Percentiles rank a stretch among this genome's conserved stretches.
Evolutionary conservation across 2,797 vertebrate species (phyloP).

Genomic region (Saxicola maurus): DNA sequence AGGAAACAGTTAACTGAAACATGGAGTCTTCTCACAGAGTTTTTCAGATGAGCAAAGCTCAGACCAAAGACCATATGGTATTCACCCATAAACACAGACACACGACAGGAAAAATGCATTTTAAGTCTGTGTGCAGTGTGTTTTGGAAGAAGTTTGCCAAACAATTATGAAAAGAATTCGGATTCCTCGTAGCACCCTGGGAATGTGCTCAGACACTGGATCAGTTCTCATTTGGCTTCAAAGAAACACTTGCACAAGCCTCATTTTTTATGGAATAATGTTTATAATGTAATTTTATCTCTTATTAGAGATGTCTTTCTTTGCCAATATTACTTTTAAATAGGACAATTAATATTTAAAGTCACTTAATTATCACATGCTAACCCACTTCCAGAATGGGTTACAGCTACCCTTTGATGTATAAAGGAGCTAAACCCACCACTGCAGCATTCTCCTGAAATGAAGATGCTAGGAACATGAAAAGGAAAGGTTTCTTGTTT

Average conservation of each 20-base stretch:
- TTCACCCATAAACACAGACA: constrained; percentile 43
- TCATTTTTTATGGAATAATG: not conserved
- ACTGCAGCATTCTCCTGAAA: not conserved
- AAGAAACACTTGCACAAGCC: constrained; percentile 26
- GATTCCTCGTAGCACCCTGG: not conserved
- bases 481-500: not conserved
- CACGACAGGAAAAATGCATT: constrained; percentile 11
- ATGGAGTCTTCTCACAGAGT: not conserved
- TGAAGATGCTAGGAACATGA: not conserved
- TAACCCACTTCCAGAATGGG: constrained; percentile 39
- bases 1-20: constrained; percentile 44
- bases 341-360: constrained; percentile 62
- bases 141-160: constrained; percentile 37
- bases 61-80: constrained; percentile 29
- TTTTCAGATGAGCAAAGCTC: constrained; percentile 14
- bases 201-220: constrained; percentile 6
- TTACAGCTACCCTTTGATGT: constrained; percentile 44
- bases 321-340: constrained; percentile 39
- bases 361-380: constrained; percentile 47
- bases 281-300: constrained; percentile 26
- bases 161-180: constrained; percentile 21
- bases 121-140: not conserved
- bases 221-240: constrained; percentile 3
- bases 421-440: not conserved
- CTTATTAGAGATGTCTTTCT: constrained; percentile 11